phyloP scores from a whole-genome alignment of 2,113 vertebrate genomes.

The Beaufortia kweichowensis region DNA sequence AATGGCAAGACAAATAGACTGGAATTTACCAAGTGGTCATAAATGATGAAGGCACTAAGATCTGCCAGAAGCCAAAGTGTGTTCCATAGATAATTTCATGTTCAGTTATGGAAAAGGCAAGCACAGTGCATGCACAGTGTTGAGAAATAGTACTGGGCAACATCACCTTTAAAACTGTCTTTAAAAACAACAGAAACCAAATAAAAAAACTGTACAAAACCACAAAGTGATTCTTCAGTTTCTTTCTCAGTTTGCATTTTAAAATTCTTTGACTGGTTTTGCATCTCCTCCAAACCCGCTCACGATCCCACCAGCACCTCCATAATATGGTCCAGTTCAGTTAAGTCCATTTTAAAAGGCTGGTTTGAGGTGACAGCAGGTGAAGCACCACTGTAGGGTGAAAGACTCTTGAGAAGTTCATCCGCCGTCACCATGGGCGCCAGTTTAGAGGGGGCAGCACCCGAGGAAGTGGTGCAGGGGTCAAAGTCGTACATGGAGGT shows the following conservation, averaged over 20 bases:
- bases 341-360: constrained; percentile 99
- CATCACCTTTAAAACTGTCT: constrained; percentile 67
- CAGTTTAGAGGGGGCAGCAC: constrained; percentile 81
- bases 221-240: constrained; percentile 44
- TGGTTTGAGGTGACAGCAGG: constrained; percentile 89
- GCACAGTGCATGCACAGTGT: constrained; percentile 96
- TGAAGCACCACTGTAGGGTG: constrained; percentile 80
- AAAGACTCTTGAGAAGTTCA: constrained; percentile 93
- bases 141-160: constrained; percentile 77
- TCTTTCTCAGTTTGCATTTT: constrained; percentile 59
- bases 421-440: constrained; percentile 85
- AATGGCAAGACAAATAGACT: constrained; percentile 57
- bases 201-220: constrained; percentile 59
- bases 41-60: constrained; percentile 95
- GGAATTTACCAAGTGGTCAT: constrained; percentile 85
- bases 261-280: constrained; percentile 50
- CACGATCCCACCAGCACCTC: constrained; percentile 97
- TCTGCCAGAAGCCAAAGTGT: constrained; percentile 89
- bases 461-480: constrained; percentile 81
- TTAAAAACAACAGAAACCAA: constrained; percentile 42
- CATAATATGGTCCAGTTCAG: constrained; percentile 99
- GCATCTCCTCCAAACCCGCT: constrained; percentile 56
- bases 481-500: constrained; percentile 99
- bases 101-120: constrained; percentile 81
- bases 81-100: constrained; percentile 73